A percentile compares a stretch with the other conserved stretches of the same genome.
Conservation (phyloP, 2,113 vertebrate genomes). For the Oreamnos americanus region DNA sequence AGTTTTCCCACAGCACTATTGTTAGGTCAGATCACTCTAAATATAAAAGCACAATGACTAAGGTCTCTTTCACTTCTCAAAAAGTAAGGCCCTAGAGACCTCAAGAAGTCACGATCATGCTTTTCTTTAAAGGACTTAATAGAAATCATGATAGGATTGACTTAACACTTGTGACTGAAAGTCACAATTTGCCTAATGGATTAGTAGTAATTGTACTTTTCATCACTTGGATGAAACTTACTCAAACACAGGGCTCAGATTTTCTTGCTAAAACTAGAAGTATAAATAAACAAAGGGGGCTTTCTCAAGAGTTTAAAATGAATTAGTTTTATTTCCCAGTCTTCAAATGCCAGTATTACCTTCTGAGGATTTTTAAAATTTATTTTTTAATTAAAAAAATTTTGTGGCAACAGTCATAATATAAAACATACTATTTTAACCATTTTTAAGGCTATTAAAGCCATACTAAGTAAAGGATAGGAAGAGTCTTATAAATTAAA, state of each 20-base stretch:
- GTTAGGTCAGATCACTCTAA: background rate
- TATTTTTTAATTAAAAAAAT: background rate
- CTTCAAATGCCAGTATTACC: background rate
- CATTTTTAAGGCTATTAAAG: background rate
- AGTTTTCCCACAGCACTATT: background rate
- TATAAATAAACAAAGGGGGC: background rate
- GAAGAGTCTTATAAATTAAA: background rate
- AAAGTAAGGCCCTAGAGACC: background rate
- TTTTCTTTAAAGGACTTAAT: background rate
- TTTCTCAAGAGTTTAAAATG: background rate
- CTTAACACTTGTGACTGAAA: background rate
- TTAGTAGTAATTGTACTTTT: background rate
- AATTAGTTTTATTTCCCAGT: background rate
- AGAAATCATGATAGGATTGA: background rate
- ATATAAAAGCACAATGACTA: background rate
- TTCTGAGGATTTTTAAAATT: background rate
- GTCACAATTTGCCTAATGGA: background rate
- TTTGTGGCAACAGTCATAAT: background rate
- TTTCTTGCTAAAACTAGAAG: background rate
- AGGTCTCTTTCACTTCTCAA: slow-evolving; percentile 11
- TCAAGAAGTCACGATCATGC: background rate
- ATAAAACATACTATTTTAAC: background rate
- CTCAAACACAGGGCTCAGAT: background rate
- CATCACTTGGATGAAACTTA: background rate
- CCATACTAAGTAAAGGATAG: background rate